Conservation (phyloP, 2,113 vertebrate genomes). For the Ailuropoda melanoleuca region DNA sequence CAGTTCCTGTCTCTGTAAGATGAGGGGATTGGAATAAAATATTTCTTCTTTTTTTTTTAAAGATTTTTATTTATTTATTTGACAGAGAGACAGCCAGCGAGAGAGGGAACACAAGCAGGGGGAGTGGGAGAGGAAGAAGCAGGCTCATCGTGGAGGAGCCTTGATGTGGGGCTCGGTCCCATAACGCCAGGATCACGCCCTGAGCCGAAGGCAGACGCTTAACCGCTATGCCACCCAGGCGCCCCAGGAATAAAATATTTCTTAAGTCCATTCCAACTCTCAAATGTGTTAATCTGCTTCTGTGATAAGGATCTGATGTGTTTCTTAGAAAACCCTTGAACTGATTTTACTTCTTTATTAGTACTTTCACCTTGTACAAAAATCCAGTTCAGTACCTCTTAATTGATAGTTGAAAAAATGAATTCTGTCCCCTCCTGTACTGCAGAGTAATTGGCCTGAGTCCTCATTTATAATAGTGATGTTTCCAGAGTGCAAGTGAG, state of each 20-base stretch:
- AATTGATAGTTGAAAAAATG: not conserved
- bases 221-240: too few relatives aligned
- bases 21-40: not conserved
- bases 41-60: too few relatives aligned
- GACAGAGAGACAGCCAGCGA: too few relatives aligned
- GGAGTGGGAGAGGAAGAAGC: too few relatives aligned
- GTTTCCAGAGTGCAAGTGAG: too few relatives aligned
- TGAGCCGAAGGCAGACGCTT: too few relatives aligned
- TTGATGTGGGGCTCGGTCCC: too few relatives aligned
- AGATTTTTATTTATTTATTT: too few relatives aligned
- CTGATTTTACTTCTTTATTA: not conserved
- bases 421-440: not conserved
- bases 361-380: not conserved
- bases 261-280: not conserved
- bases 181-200: too few relatives aligned
- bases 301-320: not conserved
- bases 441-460: rapidly evolving
- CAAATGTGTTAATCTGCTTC: not conserved
- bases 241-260: constrained; percentile 29
- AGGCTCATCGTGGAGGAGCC: too few relatives aligned
- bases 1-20: not conserved
- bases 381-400: not conserved
- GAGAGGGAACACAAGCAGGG: too few relatives aligned
- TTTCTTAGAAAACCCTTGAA: not conserved
- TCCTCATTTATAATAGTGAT: too few relatives aligned